Percentiles rank a stretch among this genome's conserved stretches.
Conservation (phyloP, 1,140 invertebrate species). For the Drosophila elegans region DNA sequence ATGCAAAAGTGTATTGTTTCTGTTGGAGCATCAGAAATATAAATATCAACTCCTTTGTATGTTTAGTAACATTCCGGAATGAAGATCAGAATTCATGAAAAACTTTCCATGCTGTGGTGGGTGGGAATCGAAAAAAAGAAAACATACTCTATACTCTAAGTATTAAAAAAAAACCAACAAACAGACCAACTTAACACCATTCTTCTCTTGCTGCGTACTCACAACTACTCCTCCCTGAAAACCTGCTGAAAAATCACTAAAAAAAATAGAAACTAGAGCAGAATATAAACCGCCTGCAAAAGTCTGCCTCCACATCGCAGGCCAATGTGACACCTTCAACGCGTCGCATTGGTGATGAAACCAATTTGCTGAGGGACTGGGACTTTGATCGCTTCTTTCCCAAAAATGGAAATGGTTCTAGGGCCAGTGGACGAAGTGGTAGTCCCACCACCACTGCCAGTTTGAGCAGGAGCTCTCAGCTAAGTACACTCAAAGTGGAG, state of each 20-base stretch:
- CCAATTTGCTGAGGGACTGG: conserved; percentile 90
- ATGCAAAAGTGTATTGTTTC: no score
- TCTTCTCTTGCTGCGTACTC: conserved; percentile 78
- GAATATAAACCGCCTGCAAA: conserved; percentile 81
- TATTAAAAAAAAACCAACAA: conserved; percentile 27
- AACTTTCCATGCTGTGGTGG: conserved; percentile 72
- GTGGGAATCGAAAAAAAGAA: conserved; percentile 16
- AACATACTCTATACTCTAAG: conserved; percentile 20
- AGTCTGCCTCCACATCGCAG: conserved; percentile 82
- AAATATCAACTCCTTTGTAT: neutral
- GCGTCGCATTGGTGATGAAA: conserved; percentile 32
- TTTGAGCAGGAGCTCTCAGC: conserved; percentile 68
- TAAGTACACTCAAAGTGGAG: conserved; percentile 78
- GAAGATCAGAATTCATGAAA: conserved; percentile 78
- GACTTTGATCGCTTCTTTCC: conserved; percentile 93
- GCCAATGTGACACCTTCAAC: conserved; percentile 50
- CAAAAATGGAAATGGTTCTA: conserved; percentile 59
- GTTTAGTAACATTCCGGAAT: conserved; percentile 42
- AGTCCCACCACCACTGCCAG: conserved; percentile 62
- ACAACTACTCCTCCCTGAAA: conserved; percentile 49
- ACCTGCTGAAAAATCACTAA: conserved; percentile 12
- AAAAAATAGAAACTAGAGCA: conserved; percentile 81
- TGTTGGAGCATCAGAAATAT: conserved; percentile 1
- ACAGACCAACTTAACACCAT: conserved; percentile 56
- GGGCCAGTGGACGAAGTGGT: conserved; percentile 25